phyloP scores from a whole-genome alignment of 2,113 vertebrate genomes.

The Varanus komodoensis region DNA sequence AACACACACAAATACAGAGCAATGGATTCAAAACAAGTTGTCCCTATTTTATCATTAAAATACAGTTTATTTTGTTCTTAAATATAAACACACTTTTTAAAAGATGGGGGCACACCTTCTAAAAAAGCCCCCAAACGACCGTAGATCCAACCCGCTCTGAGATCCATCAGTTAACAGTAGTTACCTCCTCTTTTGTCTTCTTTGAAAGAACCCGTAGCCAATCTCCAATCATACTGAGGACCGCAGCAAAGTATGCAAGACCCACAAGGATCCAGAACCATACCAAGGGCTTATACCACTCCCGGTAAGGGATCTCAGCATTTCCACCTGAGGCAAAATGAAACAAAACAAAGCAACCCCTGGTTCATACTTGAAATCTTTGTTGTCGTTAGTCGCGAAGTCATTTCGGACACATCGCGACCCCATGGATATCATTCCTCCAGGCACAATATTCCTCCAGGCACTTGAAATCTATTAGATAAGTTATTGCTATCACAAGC shows the following conservation, averaged over 20 bases:
- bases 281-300: constrained; percentile 95
- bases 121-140: neutral
- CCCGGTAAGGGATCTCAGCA: constrained; percentile 86
- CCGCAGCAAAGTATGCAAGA: constrained; percentile 94
- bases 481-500: too few species aligned
- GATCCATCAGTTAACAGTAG: constrained; percentile 36
- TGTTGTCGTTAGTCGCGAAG: too few species aligned
- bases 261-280: constrained; percentile 98
- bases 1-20: too few species aligned
- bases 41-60: neutral
- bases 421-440: too few species aligned
- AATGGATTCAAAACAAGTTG: neutral
- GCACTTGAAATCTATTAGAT: too few species aligned
- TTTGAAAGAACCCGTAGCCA: constrained; percentile 93
- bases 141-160: too few species aligned
- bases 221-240: constrained; percentile 97
- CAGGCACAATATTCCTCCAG: too few species aligned
- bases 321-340: constrained; percentile 84
- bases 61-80: neutral
- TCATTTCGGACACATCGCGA: too few species aligned
- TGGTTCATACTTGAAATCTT: constrained; percentile 17
- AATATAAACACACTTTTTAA: neutral
- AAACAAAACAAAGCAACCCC: constrained; percentile 49
- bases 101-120: neutral
- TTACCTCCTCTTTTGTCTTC: constrained; percentile 96